These are phyloP conservation scores for Dicerorhinus sumatrensis DNA, from an alignment of 2,113 vertebrate species.

Conservation along the genomic window DNA sequence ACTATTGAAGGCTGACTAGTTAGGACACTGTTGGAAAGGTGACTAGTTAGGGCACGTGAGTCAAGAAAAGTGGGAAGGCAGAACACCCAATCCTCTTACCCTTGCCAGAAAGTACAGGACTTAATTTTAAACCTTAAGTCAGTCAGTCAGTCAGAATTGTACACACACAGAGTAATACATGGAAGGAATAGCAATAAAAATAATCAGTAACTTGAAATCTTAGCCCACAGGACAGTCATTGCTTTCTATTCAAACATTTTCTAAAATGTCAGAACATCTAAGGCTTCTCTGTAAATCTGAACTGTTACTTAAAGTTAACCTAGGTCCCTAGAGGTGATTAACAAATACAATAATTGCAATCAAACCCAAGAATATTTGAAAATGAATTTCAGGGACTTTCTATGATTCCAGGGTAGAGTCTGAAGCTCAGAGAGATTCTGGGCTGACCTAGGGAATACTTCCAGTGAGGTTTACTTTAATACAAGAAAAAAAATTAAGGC, in stretches of 20 bases:
- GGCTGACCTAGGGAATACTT: background rate
- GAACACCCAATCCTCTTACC: background rate
- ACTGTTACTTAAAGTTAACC: constrained; percentile 47
- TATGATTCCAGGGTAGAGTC: background rate
- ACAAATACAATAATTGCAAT: background rate
- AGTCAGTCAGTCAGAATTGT: background rate
- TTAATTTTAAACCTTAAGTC: constrained; percentile 1
- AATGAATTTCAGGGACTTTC: background rate
- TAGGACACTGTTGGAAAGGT: background rate
- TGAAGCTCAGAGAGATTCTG: constrained; percentile 10
- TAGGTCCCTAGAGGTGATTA: background rate
- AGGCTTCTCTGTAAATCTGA: constrained; percentile 20
- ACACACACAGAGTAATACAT: background rate
- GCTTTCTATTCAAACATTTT: constrained; percentile 53
- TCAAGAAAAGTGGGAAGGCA: background rate
- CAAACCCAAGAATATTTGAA: constrained; percentile 27
- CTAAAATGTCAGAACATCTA: constrained; percentile 22
- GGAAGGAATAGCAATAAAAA: constrained; percentile 15
- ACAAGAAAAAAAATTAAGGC: background rate
- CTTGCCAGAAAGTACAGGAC: constrained; percentile 12
- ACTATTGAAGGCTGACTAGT: background rate
- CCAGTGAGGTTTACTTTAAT: constrained; percentile 11
- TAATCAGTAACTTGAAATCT: background rate
- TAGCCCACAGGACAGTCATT: background rate
- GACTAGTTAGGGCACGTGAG: background rate